phyloP scores from a whole-genome alignment of 2,797 vertebrate species.

The Tenualosa ilisha region DNA sequence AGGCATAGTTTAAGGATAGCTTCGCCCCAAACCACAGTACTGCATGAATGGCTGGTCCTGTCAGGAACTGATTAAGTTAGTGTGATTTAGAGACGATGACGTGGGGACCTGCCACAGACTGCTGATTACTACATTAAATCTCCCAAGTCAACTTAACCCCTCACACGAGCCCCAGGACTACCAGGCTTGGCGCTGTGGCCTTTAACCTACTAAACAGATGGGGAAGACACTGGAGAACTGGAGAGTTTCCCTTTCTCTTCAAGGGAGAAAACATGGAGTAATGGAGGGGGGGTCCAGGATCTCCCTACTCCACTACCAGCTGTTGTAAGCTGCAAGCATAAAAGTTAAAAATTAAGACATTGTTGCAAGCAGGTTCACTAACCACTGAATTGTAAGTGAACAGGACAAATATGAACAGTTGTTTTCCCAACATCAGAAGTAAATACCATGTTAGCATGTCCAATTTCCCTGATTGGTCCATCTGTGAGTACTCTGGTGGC shows the following conservation, averaged over 20 bases:
- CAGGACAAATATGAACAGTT: not conserved
- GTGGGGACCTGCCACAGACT: slow-evolving; percentile 22
- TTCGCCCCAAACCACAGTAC: not conserved
- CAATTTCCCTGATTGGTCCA: slow-evolving; percentile 14
- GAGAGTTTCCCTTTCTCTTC: not conserved
- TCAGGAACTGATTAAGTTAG: slow-evolving; percentile 18
- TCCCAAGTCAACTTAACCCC: slow-evolving; percentile 10
- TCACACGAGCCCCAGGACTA: not conserved
- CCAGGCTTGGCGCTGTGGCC: not conserved
- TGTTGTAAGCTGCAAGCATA: not conserved
- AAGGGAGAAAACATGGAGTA: not conserved
- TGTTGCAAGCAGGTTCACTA: not conserved
- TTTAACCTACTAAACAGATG: slow-evolving; percentile 21
- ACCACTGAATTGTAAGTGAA: not conserved
- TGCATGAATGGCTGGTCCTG: slow-evolving; percentile 8
- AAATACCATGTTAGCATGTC: not conserved
- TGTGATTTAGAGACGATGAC: slow-evolving; percentile 7
- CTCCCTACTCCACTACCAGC: not conserved
- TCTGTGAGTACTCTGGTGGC: slow-evolving; percentile 20
- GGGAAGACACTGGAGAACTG: not conserved
- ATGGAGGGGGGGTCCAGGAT: not conserved
- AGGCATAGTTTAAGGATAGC: not conserved
- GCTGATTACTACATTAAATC: slow-evolving; percentile 31
- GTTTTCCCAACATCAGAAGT: not conserved
- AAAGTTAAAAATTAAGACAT: not conserved